Evolutionary conservation across 2,888 invertebrate genomes (phyloP).

Genomic region (Lydus trimaculatus): DNA sequence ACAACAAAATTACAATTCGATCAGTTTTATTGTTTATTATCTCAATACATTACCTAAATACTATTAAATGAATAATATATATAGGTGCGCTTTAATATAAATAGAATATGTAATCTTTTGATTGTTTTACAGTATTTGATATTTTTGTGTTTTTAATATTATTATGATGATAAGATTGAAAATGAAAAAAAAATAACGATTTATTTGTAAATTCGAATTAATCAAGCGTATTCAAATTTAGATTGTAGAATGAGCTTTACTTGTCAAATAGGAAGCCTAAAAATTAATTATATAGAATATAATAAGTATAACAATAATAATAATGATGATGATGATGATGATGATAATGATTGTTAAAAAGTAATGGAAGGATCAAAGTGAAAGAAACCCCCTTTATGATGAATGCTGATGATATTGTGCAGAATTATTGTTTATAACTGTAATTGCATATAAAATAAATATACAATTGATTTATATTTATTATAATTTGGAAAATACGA

Average conservation of each 20-base stretch:
- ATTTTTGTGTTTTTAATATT: constrained; percentile 16
- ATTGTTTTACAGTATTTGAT: constrained; percentile 13
- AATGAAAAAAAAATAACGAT: constrained; percentile 6
- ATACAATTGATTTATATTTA: constrained; percentile 22
- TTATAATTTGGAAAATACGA: constrained; percentile 7
- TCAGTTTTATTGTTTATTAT: constrained; percentile 32
- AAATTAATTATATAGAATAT: constrained; percentile 20
- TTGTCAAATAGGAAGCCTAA: constrained; percentile 41
- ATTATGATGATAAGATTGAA: constrained; percentile 19
- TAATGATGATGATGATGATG: neutral
- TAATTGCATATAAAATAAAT: constrained; percentile 18
- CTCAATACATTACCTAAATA: constrained; percentile 5
- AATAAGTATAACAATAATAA: constrained; percentile 10
- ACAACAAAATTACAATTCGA: constrained; percentile 22
- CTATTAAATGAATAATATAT: constrained; percentile 4
- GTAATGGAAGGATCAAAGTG: neutral
- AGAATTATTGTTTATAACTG: constrained; percentile 12
- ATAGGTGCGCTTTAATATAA: constrained; percentile 30
- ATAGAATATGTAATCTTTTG: constrained; percentile 2
- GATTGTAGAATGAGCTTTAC: constrained; percentile 42
- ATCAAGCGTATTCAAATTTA: constrained; percentile 15
- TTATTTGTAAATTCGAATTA: constrained; percentile 1
- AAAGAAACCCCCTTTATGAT: constrained; percentile 13
- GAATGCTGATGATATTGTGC: constrained; percentile 4
- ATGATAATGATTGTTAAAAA: too few relatives aligned